Evolutionary conservation across 2,113 vertebrate species (phyloP).

Genomic region (Tonatia bakeri): DNA sequence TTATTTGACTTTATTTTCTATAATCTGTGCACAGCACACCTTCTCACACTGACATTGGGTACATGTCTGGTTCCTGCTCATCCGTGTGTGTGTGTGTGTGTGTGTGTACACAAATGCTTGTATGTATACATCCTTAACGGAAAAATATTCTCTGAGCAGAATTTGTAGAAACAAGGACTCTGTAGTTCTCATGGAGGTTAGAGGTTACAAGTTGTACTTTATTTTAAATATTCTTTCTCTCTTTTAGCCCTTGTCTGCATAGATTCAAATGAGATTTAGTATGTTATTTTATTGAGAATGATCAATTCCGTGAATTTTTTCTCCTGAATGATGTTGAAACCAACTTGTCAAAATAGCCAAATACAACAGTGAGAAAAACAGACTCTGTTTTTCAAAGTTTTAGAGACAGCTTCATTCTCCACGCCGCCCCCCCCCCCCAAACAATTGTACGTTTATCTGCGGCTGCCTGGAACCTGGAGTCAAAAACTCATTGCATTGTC

Average conservation of each 20-base stretch:
- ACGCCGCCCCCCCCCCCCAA: not conserved
- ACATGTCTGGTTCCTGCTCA: not conserved
- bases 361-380: not conserved
- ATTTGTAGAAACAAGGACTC: constrained; percentile 31
- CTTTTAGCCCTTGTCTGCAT: not conserved
- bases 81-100: not conserved
- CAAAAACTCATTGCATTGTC: not conserved
- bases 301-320: not conserved
- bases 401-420: not conserved
- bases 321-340: not conserved
- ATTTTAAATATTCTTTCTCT: not conserved
- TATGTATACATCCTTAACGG: not conserved
- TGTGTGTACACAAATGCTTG: not conserved
- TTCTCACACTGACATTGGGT: not conserved
- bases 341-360: not conserved
- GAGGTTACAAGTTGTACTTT: not conserved
- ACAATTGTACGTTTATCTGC: not conserved
- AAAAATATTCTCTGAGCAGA: constrained; percentile 37
- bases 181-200: not conserved
- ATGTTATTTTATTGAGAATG: not conserved
- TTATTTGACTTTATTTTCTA: not conserved
- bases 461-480: not conserved
- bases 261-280: not conserved
- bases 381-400: not conserved
- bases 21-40: not conserved